Evolutionary conservation across 2,113 vertebrate species (phyloP).

Genomic region (Geothlypis trichas): DNA sequence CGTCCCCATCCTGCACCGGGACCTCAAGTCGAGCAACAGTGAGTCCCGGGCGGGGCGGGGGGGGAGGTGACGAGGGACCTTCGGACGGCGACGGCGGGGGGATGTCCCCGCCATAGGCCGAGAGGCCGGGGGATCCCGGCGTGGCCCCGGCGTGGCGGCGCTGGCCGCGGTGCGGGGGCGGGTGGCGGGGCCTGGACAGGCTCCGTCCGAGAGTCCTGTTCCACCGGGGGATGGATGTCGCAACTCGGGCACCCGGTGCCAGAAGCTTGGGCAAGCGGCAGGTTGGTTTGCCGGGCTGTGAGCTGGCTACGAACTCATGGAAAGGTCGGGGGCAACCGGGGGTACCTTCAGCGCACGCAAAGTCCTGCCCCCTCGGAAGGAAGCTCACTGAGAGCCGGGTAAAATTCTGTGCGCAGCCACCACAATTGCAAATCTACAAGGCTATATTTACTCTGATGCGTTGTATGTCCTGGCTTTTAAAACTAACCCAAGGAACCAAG

Average conservation of each 20-base stretch:
- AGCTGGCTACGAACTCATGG: not conserved
- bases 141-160: not conserved
- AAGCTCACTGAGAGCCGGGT: not conserved
- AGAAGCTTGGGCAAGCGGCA: not conserved
- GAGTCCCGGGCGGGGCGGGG: constrained; percentile 56
- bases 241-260: not conserved
- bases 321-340: not conserved
- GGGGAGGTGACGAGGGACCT: not conserved
- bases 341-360: not conserved
- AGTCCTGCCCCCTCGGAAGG: not conserved
- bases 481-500: not conserved
- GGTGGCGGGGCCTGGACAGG: not conserved
- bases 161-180: not conserved
- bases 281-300: not conserved
- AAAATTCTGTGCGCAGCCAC: fast-evolving
- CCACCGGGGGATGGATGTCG: not conserved
- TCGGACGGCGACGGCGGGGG: not conserved
- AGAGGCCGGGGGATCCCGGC: not conserved
- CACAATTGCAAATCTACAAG: fast-evolving
- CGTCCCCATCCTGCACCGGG: constrained; percentile 91
- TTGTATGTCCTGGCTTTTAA: not conserved
- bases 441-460: fast-evolving
- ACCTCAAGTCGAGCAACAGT: constrained; percentile 98
- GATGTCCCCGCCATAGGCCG: not conserved
- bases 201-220: not conserved